Evolutionary conservation across 2,113 vertebrate genomes (phyloP).

Genomic region (Prolemur simus): DNA sequence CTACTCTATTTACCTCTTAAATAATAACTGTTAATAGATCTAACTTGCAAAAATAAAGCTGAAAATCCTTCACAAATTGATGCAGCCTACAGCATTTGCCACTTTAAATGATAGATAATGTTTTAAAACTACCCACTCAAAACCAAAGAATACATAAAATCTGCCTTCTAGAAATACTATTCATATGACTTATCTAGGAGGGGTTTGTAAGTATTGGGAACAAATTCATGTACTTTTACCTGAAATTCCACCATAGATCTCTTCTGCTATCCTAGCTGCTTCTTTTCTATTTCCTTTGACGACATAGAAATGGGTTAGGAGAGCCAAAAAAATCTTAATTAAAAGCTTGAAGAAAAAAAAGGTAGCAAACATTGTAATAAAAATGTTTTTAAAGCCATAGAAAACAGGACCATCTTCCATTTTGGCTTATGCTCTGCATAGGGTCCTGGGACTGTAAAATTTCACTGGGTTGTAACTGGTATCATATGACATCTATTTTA

Average conservation of each 20-base stretch:
- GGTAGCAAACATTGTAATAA: slow-evolving; percentile 88
- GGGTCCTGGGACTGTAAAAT: slow-evolving; percentile 72
- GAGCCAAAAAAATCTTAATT: slow-evolving; percentile 88
- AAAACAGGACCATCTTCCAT: slow-evolving; percentile 85
- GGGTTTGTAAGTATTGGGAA: slow-evolving; percentile 10
- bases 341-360: slow-evolving; percentile 89
- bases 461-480: slow-evolving; percentile 79
- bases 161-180: slow-evolving; percentile 41
- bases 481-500: slow-evolving; percentile 88
- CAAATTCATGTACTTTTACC: slow-evolving; percentile 81
- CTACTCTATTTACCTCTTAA: slow-evolving; percentile 21
- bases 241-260: slow-evolving; percentile 89
- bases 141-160: slow-evolving; percentile 11
- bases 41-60: slow-evolving; percentile 36
- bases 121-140: slow-evolving; percentile 15
- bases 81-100: slow-evolving; percentile 8
- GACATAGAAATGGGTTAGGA: slow-evolving; percentile 89
- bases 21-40: neutral
- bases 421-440: slow-evolving; percentile 80
- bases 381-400: slow-evolving; percentile 85
- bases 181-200: slow-evolving; percentile 28
- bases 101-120: slow-evolving; percentile 13
- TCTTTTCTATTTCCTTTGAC: slow-evolving; percentile 90
- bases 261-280: slow-evolving; percentile 89
- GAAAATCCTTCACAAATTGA: slow-evolving; percentile 33